Conservation (phyloP, 1,140 invertebrate species). For the Drosophila baimaii region DNA sequence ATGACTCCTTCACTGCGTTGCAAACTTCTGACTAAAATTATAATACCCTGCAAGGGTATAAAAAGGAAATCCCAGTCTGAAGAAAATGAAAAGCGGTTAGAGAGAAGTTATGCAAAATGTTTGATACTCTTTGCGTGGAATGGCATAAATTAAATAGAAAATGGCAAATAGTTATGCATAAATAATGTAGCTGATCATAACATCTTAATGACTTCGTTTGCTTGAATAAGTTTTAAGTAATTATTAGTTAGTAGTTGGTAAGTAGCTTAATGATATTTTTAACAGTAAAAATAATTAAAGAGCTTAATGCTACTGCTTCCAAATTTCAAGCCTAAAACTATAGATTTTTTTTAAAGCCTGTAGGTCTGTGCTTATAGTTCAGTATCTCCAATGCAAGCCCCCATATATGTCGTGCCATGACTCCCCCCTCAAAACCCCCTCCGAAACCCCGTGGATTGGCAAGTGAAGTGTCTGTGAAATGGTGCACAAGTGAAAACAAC, state of each 20-base stretch:
- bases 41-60: too few species aligned
- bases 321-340: background rate
- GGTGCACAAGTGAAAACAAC: constrained; percentile 80
- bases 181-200: background rate
- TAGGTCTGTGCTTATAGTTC: background rate
- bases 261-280: background rate
- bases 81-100: constrained; percentile 23
- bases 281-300: background rate
- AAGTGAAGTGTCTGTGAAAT: constrained; percentile 75
- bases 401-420: constrained; percentile 28
- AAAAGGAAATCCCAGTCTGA: constrained; percentile 9
- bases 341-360: background rate
- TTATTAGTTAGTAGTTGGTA: background rate
- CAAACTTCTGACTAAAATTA: too few species aligned
- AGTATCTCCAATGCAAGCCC: constrained; percentile 5
- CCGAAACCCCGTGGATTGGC: constrained; percentile 20
- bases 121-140: constrained; percentile 28
- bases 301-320: background rate
- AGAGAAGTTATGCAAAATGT: constrained; percentile 3
- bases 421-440: background rate
- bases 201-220: background rate
- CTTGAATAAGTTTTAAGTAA: background rate
- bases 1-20: too few species aligned
- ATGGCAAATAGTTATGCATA: background rate
- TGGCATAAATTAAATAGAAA: constrained; percentile 8